Conservation (phyloP, 2,888 invertebrate genomes). For the Xanthia icteritia region DNA sequence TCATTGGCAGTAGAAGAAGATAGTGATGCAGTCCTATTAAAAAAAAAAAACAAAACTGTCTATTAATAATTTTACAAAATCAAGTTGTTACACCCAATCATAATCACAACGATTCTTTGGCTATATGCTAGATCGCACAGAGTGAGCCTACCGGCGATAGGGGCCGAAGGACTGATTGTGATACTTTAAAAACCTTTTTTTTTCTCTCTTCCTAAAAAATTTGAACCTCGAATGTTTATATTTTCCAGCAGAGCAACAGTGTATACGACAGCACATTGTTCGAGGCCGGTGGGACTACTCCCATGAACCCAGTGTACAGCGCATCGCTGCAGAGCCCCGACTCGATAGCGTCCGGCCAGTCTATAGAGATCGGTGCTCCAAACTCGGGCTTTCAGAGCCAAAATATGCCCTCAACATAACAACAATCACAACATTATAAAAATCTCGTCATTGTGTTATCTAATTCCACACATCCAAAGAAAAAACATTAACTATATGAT, state of each 20-base stretch:
- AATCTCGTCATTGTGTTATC: constrained; percentile 65
- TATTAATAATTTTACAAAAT: background rate
- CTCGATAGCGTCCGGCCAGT: constrained; percentile 91
- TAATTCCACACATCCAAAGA: constrained; percentile 67
- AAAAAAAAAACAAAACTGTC: too few species aligned
- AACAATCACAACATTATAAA: constrained; percentile 65
- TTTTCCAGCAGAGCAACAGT: constrained; percentile 91
- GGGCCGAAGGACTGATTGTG: background rate
- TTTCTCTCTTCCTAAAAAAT: background rate
- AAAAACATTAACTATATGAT: constrained; percentile 67
- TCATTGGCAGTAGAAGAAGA: background rate
- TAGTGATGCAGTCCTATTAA: background rate
- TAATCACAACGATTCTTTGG: background rate
- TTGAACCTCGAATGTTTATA: constrained; percentile 25
- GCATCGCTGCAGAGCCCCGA: constrained; percentile 94
- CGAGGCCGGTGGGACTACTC: constrained; percentile 91
- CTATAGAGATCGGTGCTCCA: constrained; percentile 82
- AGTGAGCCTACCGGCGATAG: background rate
- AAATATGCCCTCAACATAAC: constrained; percentile 85
- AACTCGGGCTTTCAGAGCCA: constrained; percentile 74
- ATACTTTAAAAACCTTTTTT: background rate
- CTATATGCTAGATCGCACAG: background rate
- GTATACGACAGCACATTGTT: constrained; percentile 94
- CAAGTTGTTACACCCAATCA: background rate
- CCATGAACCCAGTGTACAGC: constrained; percentile 92